Conservation (phyloP, 1,140 invertebrate species). For the Eciton burchellii region DNA sequence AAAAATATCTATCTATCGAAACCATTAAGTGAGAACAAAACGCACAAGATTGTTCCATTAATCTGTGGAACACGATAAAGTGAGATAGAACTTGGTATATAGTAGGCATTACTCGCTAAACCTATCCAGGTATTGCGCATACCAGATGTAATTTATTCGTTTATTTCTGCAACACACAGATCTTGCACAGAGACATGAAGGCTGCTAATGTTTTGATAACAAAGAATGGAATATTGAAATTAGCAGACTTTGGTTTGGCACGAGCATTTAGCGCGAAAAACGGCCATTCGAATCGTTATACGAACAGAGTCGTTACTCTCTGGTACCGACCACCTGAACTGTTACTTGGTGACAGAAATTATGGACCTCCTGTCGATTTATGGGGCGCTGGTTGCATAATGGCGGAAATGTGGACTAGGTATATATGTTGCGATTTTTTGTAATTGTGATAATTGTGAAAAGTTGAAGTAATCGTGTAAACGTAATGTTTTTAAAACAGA, state of each 20-base stretch:
- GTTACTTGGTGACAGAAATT: constrained; percentile 96
- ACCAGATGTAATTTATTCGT: neutral
- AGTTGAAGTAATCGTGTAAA: neutral
- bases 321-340: constrained; percentile 98
- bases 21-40: neutral
- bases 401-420: constrained; percentile 99
- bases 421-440: constrained; percentile 83
- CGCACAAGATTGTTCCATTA: neutral
- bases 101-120: too few species aligned
- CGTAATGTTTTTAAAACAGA: constrained; percentile 61
- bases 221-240: constrained; percentile 96
- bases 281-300: constrained; percentile 95
- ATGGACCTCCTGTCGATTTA: constrained; percentile 98
- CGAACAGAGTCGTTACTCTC: constrained; percentile 98
- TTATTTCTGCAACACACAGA: constrained; percentile 83
- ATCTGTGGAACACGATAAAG: too few species aligned
- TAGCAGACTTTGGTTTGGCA: constrained; percentile 97
- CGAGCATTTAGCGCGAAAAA: constrained; percentile 97
- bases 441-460: neutral
- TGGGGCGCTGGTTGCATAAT: constrained; percentile 99
- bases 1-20: neutral
- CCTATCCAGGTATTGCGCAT: too few species aligned
- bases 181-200: constrained; percentile 98
- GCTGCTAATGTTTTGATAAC: constrained; percentile 99
- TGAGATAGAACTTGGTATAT: too few species aligned